Base-by-base conservation (phyloP, 2,113 vertebrate genomes). In the Pteronura brasiliensis region DNA sequence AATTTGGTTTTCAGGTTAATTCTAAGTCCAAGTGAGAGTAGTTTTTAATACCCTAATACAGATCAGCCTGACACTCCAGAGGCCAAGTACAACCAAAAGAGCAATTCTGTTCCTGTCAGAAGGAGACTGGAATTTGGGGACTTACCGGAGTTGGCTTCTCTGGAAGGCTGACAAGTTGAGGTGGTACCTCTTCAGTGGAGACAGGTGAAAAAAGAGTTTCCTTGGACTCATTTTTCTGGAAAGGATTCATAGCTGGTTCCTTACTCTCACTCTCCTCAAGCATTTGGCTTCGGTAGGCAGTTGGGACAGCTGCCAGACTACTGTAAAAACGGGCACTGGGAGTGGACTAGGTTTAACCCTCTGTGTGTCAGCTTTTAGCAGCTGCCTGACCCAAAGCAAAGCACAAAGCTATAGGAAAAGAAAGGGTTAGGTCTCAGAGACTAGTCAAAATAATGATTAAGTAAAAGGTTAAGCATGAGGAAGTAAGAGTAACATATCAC, bases 241-340 rank as follows among this genome's bases (percentile, higher is more conserved):
- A 99, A 96, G 98, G 74, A 52, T 99, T 99, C 99, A 99, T 99
- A 74, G 67, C 97, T 97, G 82, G 96, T 95, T 99, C 97, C 96
- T 98, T 97, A 98, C 96, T 98, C 82, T 96, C 97, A 96, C 97
- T 98, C 97, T 98, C 96, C 97, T 99, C 98, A 98, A 98, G 98
- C 98, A 98, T 99, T 99, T 98, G 98, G 98, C 97, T 98, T 96
- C 92, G 93, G 98, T 98, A 98, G 98, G 98, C 98, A 98, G 98
- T 98, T 98, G 98, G 98, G 99, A 98, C 98, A 97, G 97, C 97
- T 98, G 98, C 98, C 99, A 99, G 88, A 90, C 93, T 97, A 96
- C 97, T 95, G 92, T 95, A 97, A 97, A 97, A 97, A 95, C 52
- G 95, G 97, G 96, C 36, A 96, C 96, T 94, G 84, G 83, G 63